Evolutionary conservation across 2,797 vertebrate genomes (phyloP).

Genomic region (Stomatorhinus walkeri): DNA sequence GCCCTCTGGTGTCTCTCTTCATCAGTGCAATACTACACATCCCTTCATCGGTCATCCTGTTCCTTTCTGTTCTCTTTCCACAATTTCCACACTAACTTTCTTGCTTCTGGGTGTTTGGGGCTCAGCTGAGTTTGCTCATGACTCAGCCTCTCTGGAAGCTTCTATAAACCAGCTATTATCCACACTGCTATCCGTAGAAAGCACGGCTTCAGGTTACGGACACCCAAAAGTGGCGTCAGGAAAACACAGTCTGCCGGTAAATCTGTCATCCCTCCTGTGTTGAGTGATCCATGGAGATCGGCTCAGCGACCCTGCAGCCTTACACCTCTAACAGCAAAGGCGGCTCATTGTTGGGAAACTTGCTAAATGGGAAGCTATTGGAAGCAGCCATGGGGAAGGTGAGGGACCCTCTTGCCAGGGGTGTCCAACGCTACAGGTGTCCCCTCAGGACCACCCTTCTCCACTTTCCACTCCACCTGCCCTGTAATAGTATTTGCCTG

Average conservation of each 20-base stretch:
- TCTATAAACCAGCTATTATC: neutral
- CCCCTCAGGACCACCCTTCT: neutral
- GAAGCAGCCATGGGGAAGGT: neutral
- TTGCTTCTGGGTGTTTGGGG: neutral
- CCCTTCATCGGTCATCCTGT: neutral
- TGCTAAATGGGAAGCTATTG: neutral
- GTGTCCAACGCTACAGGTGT: neutral
- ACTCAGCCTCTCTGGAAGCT: neutral
- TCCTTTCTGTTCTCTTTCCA: neutral
- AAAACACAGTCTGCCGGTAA: neutral
- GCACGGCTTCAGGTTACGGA: neutral
- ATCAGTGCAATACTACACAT: neutral
- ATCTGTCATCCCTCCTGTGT: neutral
- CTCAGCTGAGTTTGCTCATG: neutral
- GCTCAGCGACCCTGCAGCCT: neutral
- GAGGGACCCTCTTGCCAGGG: neutral
- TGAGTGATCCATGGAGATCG: neutral
- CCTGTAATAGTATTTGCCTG: neutral
- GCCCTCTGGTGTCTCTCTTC: neutral
- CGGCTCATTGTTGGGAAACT: neutral
- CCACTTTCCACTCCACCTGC: neutral
- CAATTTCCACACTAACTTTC: neutral
- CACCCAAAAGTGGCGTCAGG: neutral
- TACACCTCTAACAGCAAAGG: neutral
- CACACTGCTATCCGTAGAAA: neutral